These are phyloP conservation scores for Sylvia borin DNA, from an alignment of 2,797 vertebrate species.

Conservation along the genomic window DNA sequence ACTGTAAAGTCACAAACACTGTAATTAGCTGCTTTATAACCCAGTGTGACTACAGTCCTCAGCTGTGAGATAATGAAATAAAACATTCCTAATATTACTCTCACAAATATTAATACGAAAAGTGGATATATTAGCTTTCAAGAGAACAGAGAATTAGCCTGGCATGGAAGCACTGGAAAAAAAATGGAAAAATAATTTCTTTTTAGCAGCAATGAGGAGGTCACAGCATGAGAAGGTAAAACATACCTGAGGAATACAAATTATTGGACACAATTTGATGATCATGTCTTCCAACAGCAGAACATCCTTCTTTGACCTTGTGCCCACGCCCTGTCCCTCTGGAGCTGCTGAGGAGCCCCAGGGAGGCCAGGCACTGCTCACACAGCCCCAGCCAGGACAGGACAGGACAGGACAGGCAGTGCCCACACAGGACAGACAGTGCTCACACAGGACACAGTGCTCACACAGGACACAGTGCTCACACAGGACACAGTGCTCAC, in stretches of 20 bases:
- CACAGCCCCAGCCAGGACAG: too few relatives aligned
- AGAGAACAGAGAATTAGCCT: conserved; percentile 23
- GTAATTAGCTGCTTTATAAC: conserved; percentile 50
- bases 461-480: too few relatives aligned
- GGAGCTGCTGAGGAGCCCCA: background rate
- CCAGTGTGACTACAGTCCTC: conserved; percentile 30
- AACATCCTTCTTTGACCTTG: background rate
- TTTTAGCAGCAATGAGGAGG: background rate
- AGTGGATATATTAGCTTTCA: conserved; percentile 28
- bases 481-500: background rate
- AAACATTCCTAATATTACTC: conserved; percentile 43
- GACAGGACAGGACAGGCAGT: background rate
- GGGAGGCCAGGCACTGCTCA: background rate
- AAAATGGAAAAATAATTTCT: background rate
- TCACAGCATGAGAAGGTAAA: background rate
- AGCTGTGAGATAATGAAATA: conserved; percentile 62
- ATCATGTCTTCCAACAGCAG: background rate
- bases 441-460: background rate
- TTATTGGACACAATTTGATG: background rate
- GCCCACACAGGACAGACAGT: background rate
- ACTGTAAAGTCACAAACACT: conserved; percentile 1
- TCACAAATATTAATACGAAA: conserved; percentile 34
- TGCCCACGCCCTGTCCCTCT: background rate
- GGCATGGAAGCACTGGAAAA: background rate
- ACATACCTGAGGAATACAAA: background rate